These are phyloP conservation scores for Tetrao urogallus DNA, from an alignment of 2,113 vertebrate genomes.

Conservation along the genomic window DNA sequence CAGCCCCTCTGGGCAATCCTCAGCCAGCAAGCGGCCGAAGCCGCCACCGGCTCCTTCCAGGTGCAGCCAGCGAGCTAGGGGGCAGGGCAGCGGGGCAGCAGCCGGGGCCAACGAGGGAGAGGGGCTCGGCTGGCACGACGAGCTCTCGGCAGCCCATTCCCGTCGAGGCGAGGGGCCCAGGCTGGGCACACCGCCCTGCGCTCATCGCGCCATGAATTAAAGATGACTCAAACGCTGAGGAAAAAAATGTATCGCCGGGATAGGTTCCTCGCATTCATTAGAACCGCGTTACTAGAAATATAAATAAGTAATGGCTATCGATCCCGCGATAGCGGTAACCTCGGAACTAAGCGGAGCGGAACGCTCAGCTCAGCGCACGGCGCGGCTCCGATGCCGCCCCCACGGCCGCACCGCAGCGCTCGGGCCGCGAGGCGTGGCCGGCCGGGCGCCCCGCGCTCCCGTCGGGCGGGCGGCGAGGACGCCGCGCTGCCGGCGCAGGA, in stretches of 20 bases:
- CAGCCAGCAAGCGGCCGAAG: not conserved
- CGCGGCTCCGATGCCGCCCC: no score
- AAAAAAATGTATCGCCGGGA: constrained; percentile 31
- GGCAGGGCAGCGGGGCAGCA: no score
- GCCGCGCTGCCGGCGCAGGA: no score
- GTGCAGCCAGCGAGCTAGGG: not conserved
- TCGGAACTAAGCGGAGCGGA: constrained; percentile 50
- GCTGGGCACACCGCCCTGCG: no score
- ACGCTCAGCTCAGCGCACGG: not conserved
- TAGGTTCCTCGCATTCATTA: constrained; percentile 71
- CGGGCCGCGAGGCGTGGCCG: no score
- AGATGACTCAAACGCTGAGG: constrained; percentile 46
- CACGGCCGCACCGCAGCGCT: not conserved
- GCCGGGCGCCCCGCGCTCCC: no score
- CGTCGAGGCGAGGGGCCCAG: no score
- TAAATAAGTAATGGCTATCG: constrained; percentile 69
- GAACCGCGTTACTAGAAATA: constrained; percentile 70
- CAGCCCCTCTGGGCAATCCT: not conserved
- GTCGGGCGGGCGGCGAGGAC: no score
- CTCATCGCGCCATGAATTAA: constrained; percentile 40
- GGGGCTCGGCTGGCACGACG: not conserved
- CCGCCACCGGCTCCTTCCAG: not conserved
- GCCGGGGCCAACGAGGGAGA: not conserved
- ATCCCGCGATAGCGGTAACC: constrained; percentile 55
- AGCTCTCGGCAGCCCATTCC: no score